phyloP scores from a whole-genome alignment of 2,797 vertebrate species.

The Argentina silus region DNA sequence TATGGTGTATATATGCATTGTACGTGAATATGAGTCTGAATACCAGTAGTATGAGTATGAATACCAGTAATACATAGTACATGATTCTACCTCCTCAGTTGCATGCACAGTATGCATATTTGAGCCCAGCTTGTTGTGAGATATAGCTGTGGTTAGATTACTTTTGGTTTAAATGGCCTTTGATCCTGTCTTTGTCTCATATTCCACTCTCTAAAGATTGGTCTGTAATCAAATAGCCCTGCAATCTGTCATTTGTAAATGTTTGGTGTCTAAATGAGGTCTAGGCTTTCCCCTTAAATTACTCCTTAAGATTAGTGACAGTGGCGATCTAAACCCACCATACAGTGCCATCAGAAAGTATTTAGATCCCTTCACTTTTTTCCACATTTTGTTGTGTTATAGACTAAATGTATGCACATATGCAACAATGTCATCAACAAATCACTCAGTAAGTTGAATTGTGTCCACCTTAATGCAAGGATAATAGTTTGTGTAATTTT shows the following conservation, averaged over 20 bases:
- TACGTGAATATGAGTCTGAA: too few species aligned
- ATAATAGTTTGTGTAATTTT: too few species aligned
- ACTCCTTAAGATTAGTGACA: constrained; percentile 23
- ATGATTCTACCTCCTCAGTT: background rate
- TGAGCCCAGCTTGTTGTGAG: constrained; percentile 24
- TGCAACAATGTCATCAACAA: too few species aligned
- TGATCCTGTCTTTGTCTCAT: constrained; percentile 55
- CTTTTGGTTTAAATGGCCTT: constrained; percentile 39
- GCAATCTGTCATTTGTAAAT: constrained; percentile 55
- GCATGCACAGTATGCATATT: background rate
- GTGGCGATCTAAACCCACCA: constrained; percentile 26
- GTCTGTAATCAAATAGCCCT: constrained; percentile 47
- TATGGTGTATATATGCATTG: too few species aligned
- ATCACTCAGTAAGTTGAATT: too few species aligned
- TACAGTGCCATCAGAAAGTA: too few species aligned
- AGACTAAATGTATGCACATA: too few species aligned
- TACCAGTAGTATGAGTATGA: too few species aligned
- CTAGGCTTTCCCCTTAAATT: constrained; percentile 39
- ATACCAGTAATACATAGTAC: too few species aligned
- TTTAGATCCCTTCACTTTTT: too few species aligned
- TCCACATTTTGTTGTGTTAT: too few species aligned
- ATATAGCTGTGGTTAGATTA: constrained; percentile 57
- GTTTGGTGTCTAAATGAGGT: constrained; percentile 49
- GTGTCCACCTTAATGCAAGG: too few species aligned
- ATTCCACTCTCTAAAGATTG: constrained; percentile 50